A percentile compares a stretch with the other conserved stretches of the same genome.
Evolutionary conservation across 2,888 invertebrate species (phyloP).

Genomic region (Synanthedon tipuliformis): DNA sequence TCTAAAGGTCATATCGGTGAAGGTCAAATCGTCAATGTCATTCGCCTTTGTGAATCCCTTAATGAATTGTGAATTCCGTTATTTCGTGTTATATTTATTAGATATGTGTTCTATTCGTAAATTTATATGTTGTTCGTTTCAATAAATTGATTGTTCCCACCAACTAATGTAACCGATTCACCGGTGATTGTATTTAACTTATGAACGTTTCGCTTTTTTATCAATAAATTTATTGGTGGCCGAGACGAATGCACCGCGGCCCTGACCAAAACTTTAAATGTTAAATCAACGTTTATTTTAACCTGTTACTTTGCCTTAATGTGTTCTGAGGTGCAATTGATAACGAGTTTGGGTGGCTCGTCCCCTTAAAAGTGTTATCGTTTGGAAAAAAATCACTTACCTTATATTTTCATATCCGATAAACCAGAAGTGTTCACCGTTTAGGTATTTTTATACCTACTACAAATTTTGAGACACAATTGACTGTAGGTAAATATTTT

Average conservation of each 20-base stretch:
- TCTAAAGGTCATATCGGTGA: too few species aligned
- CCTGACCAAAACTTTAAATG: conserved; percentile 41
- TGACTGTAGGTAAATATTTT: too few species aligned
- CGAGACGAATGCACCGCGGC: conserved; percentile 27
- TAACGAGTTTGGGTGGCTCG: conserved; percentile 57
- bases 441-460: too few species aligned
- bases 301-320: conserved; percentile 46
- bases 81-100: too few species aligned
- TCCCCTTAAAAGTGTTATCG: conserved; percentile 41
- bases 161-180: conserved; percentile 22
- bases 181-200: conserved; percentile 29
- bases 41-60: too few species aligned
- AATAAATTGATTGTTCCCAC: conserved; percentile 8
- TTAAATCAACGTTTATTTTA: conserved; percentile 50
- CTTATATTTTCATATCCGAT: conserved; percentile 19
- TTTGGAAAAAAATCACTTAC: conserved; percentile 22
- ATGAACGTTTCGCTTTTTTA: conserved; percentile 51
- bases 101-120: too few species aligned
- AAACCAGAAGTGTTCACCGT: conserved; percentile 20
- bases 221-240: conserved; percentile 58
- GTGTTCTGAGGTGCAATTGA: conserved; percentile 42
- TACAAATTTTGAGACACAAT: too few species aligned
- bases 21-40: too few species aligned
- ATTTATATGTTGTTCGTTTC: conserved; percentile 5
- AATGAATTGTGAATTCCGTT: too few species aligned